Percentiles rank a stretch among this genome's conserved stretches.
Evolutionary conservation across 2,797 vertebrate genomes (phyloP).

Genomic region (Bucorvus abyssinicus): DNA sequence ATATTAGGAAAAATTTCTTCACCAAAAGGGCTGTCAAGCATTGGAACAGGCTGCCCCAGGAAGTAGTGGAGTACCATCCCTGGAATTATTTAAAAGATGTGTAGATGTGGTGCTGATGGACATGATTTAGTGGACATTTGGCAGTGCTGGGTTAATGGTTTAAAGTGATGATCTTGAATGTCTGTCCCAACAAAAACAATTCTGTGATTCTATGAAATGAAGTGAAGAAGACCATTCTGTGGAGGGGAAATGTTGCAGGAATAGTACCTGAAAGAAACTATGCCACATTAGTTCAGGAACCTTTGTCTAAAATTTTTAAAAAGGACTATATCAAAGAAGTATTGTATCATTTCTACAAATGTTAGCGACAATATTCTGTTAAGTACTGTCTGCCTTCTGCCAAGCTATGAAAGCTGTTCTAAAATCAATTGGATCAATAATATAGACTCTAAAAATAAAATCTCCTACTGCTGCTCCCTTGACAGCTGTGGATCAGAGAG

Average conservation of each 20-base stretch:
- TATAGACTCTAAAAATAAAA: background rate
- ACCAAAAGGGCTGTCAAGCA: no score
- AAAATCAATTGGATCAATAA: slow-evolving; percentile 50
- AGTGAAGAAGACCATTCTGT: background rate
- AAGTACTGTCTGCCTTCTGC: background rate
- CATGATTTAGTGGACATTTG: no score
- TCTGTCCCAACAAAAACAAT: no score
- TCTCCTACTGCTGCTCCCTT: background rate
- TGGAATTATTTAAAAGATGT: no score
- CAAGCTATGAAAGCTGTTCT: slow-evolving; percentile 1
- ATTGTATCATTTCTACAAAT: background rate
- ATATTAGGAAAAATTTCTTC: no score
- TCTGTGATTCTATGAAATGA: background rate
- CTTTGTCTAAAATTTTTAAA: background rate
- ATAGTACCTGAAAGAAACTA: background rate
- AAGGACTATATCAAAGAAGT: background rate
- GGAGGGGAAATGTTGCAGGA: background rate
- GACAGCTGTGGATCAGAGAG: background rate
- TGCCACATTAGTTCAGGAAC: background rate
- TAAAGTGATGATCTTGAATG: no score
- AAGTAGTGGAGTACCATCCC: no score
- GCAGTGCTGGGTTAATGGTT: no score
- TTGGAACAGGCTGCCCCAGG: no score
- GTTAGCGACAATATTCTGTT: background rate
- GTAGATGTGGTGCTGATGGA: no score